These are phyloP conservation scores for Chaetophractus vellerosus DNA, from an alignment of 2,797 vertebrate species.

Conservation along the genomic window DNA sequence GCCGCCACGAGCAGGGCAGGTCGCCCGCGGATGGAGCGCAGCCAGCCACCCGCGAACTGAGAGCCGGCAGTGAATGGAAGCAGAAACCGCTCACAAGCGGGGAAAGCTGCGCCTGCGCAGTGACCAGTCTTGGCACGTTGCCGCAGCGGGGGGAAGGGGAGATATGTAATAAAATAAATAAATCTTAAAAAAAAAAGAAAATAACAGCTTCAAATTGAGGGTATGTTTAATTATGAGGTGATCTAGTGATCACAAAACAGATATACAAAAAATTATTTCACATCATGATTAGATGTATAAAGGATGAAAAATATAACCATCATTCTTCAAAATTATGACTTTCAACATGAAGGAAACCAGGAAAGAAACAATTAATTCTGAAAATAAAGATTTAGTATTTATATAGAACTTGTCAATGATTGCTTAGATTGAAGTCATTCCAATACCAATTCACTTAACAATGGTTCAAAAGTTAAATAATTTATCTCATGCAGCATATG, in stretches of 20 bases:
- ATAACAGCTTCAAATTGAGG: constrained; percentile 28
- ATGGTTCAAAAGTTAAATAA: constrained; percentile 56
- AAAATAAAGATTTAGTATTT: constrained; percentile 68
- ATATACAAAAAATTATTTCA: background rate
- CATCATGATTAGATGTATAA: constrained; percentile 53
- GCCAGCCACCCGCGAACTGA: too few relatives aligned
- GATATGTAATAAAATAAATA: too few relatives aligned
- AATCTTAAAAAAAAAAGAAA: too few relatives aligned
- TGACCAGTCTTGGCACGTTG: too few relatives aligned
- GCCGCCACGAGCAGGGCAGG: too few relatives aligned
- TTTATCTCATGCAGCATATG: constrained; percentile 24
- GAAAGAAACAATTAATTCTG: constrained; percentile 63
- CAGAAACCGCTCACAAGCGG: too few relatives aligned
- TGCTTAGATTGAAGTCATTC: constrained; percentile 57
- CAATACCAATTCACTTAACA: constrained; percentile 66
- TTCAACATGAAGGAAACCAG: constrained; percentile 54
- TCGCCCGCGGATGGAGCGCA: too few relatives aligned
- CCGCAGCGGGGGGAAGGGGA: too few relatives aligned
- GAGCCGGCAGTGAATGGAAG: too few relatives aligned
- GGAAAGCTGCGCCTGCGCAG: too few relatives aligned
- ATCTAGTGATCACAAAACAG: background rate
- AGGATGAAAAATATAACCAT: constrained; percentile 43
- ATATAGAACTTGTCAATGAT: constrained; percentile 55
- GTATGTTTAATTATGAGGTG: constrained; percentile 32
- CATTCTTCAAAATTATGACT: constrained; percentile 51